Evolutionary conservation across 2,797 vertebrate genomes (phyloP), one percentile per base, ranked within the genome.

Genomic region (Phrynocephalus forsythii): DNA sequence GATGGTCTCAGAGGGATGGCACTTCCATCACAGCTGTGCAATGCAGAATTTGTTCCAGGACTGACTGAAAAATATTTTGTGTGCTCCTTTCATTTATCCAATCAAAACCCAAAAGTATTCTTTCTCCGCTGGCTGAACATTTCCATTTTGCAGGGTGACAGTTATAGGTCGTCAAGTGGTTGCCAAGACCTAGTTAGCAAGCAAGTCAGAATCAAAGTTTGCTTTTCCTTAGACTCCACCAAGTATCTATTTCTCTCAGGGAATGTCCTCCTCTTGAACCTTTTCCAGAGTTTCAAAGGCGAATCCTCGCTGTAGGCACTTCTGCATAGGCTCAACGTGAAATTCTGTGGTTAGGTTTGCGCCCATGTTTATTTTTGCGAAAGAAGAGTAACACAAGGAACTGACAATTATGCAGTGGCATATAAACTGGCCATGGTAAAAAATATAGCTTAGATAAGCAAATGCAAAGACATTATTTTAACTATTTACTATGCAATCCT

Each of bases 61-160:
- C 73, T 90, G 90, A 93, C 85, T 91, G 86, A 87, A 95, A 44
- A 94, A 94, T 93, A 91, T 88, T 93, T 94, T 94, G 15, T 91
- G 91, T 76, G 80, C 92, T 94, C 93, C 91, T 80, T 94, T 90
- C 77, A 71, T 90, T 91, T 92, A 0, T 5, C 88, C 88, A 84
- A 87, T 86, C 78, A 86, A 93, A 95, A 79, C 89, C 90, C 91
- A 83, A 90, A 91, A 93, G 93, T 94, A 86, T 84, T 94, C 86
- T 93, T 84, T 94, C 86, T 87, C 33, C 92, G 84, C 56, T 94
- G 91, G 78, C 84, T 91, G 82, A 88, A 93, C 87, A 90, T 79
- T 88, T 85, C 89, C 0, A n/a, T 90, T 94, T 89, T 92, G 87
- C 1, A 22, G 91, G 89, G 91, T 92, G 96, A 93, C 85, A 93